Conservation (phyloP, 2,797 vertebrate genomes). For the Mus caroli region DNA sequence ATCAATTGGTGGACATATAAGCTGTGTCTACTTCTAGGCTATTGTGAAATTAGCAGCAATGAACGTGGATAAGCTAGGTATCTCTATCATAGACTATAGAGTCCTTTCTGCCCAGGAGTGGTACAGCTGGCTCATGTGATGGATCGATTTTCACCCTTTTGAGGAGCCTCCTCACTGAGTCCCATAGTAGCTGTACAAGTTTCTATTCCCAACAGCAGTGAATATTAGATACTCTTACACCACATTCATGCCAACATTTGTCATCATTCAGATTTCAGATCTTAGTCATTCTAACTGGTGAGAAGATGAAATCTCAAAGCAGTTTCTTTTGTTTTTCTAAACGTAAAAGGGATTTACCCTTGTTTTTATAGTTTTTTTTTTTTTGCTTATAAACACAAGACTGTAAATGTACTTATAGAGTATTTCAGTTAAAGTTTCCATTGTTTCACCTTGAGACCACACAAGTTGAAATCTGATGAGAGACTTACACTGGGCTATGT, state of each 20-base stretch:
- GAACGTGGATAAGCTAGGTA: not conserved
- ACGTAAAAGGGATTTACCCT: not conserved
- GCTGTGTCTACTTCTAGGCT: not conserved
- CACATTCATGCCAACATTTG: not conserved
- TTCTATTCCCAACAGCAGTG: too few relatives aligned
- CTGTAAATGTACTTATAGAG: not conserved
- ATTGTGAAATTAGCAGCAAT: not conserved
- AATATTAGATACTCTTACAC: too few relatives aligned
- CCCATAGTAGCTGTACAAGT: not conserved
- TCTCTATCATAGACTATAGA: not conserved
- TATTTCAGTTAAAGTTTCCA: not conserved
- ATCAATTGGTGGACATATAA: not conserved
- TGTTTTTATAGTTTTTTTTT: not conserved
- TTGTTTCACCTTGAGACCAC: not conserved
- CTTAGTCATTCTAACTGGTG: not conserved
- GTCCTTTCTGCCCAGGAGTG: not conserved
- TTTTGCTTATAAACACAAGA: not conserved
- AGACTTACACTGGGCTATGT: not conserved
- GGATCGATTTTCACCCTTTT: not conserved
- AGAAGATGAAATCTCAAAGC: not conserved
- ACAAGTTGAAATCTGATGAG: not conserved
- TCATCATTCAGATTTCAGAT: not conserved
- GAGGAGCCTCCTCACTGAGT: not conserved
- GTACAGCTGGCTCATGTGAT: not conserved
- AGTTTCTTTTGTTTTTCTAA: not conserved